Conservation (phyloP, 2,888 invertebrate species). For the Megaustenia siamemsis region DNA sequence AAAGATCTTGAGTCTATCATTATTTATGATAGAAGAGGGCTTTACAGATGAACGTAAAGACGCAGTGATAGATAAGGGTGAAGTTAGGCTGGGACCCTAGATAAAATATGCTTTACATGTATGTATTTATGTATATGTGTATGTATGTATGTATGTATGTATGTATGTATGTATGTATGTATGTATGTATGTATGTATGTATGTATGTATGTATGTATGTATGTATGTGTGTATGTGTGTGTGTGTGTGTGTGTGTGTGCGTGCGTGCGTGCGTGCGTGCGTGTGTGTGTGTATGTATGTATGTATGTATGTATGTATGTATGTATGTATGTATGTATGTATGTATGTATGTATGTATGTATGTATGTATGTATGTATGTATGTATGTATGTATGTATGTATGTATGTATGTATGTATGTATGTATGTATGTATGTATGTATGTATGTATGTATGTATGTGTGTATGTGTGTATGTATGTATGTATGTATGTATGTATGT, state of each 20-base stretch:
- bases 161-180: constrained; percentile 6
- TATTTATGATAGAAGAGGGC: neutral
- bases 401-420: too few relatives aligned
- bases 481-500: too few relatives aligned
- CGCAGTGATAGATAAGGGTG: too few relatives aligned
- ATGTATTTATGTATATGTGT: neutral
- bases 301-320: neutral
- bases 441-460: too few relatives aligned
- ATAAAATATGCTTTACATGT: neutral
- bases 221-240: constrained; percentile 3
- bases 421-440: too few relatives aligned
- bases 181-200: constrained; percentile 10
- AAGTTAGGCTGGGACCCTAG: too few relatives aligned
- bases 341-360: neutral
- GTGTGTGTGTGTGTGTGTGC: neutral
- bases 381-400: too few relatives aligned
- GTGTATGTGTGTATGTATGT: too few relatives aligned
- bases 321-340: neutral
- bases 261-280: neutral
- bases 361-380: too few relatives aligned
- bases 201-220: constrained; percentile 4
- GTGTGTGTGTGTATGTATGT: neutral
- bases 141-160: neutral
- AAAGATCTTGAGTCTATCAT: neutral
- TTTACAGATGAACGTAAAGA: neutral